These are phyloP conservation scores for Embiotoca jacksoni DNA, from an alignment of 2,113 vertebrate genomes.

Conservation along the genomic window DNA sequence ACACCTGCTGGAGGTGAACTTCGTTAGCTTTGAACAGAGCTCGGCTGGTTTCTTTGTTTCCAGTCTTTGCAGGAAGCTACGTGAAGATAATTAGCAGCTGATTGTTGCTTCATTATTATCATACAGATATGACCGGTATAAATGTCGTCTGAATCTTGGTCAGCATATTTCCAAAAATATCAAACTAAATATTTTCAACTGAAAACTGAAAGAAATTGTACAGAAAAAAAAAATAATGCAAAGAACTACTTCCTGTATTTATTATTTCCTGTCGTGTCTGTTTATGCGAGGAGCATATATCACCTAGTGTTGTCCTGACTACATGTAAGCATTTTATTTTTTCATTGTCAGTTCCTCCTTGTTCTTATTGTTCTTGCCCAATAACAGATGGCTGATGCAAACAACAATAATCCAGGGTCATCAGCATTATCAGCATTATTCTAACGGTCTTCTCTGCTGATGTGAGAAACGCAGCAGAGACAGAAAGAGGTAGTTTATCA, in stretches of 20 bases:
- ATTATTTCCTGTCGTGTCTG: not conserved
- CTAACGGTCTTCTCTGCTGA: conserved; percentile 66
- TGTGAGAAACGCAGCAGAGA: conserved; percentile 34
- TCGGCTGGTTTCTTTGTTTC: too few relatives aligned
- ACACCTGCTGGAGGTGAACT: too few relatives aligned
- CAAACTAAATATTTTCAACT: not conserved
- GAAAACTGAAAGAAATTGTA: not conserved
- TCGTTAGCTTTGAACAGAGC: too few relatives aligned
- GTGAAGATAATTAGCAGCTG: not conserved
- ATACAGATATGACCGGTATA: not conserved
- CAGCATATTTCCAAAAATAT: not conserved
- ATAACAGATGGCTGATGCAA: conserved; percentile 86
- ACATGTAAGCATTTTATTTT: conserved; percentile 8
- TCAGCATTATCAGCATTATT: conserved; percentile 86
- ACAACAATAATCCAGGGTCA: conserved; percentile 84
- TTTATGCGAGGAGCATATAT: conserved; percentile 11
- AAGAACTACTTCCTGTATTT: not conserved
- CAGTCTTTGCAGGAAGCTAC: too few relatives aligned
- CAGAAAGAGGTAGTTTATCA: conserved; percentile 31
- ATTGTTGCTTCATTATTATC: not conserved
- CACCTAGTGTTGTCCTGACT: not conserved
- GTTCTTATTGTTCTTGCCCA: conserved; percentile 67
- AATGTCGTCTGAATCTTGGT: not conserved
- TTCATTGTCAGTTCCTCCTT: conserved; percentile 13
- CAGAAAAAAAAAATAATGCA: not conserved